These are phyloP conservation scores for Harmothoe impar DNA, from an alignment of 2,888 invertebrate genomes.

Conservation along the genomic window DNA sequence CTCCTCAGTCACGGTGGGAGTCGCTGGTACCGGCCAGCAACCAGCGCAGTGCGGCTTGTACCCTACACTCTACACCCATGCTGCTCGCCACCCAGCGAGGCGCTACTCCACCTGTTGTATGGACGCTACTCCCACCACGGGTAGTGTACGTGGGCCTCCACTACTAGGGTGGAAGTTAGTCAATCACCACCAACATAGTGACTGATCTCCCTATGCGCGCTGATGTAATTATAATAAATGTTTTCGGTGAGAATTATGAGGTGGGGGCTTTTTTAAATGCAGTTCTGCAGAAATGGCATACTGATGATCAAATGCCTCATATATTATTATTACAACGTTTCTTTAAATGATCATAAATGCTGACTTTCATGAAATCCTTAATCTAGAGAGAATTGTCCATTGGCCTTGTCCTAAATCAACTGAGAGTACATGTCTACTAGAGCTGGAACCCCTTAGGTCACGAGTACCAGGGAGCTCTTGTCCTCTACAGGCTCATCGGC, in stretches of 20 bases:
- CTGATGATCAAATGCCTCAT: neutral
- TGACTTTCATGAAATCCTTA: conserved; percentile 17
- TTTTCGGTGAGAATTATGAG: conserved; percentile 24
- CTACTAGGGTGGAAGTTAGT: neutral
- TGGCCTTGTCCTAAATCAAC: neutral
- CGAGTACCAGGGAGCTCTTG: neutral
- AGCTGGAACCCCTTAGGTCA: neutral
- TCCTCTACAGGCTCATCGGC: neutral
- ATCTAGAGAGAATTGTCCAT: conserved; percentile 22
- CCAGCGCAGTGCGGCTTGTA: neutral
- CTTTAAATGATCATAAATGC: neutral
- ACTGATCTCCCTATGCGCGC: neutral
- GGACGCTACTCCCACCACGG: neutral
- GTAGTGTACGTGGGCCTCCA: neutral
- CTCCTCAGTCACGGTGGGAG: conserved; percentile 17
- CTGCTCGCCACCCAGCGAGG: neutral
- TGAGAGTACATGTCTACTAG: neutral
- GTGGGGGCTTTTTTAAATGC: neutral
- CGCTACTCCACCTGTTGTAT: neutral
- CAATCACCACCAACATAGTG: neutral
- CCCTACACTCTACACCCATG: neutral
- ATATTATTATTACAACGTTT: neutral
- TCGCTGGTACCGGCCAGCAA: neutral
- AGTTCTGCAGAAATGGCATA: neutral
- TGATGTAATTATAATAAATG: neutral